These are phyloP conservation scores for Notothenia rossii DNA, from an alignment of 2,113 vertebrate species.

Conservation along the genomic window DNA sequence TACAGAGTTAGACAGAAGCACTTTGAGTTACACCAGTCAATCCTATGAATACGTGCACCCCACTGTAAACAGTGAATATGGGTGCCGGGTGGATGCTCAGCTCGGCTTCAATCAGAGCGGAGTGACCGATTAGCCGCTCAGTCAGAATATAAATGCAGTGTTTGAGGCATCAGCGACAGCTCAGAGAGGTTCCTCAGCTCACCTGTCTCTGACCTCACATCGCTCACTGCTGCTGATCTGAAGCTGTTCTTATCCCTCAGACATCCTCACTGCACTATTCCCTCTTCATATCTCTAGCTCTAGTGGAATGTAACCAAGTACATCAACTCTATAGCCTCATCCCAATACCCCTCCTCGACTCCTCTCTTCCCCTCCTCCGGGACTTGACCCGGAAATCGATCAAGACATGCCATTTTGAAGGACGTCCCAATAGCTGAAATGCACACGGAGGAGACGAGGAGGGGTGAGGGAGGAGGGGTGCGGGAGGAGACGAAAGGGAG, in stretches of 20 bases:
- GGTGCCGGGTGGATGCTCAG: background rate
- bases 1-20: no score
- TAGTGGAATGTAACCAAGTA: background rate
- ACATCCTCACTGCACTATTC: background rate
- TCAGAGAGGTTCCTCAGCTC: background rate
- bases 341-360: no score
- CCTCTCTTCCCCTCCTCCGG: no score
- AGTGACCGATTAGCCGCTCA: background rate
- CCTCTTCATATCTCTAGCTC: background rate
- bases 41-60: no score
- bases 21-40: no score
- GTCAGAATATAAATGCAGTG: background rate
- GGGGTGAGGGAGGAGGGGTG: no score
- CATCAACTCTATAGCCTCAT: no score
- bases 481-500: no score
- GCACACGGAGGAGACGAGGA: no score
- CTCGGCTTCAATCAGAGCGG: background rate
- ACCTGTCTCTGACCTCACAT: slow-evolving; percentile 8
- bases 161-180: background rate
- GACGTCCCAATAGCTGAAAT: no score
- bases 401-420: no score
- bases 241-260: slow-evolving; percentile 2
- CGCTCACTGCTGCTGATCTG: slow-evolving; percentile 1
- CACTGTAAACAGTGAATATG: background rate
- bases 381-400: no score